Evolutionary conservation across 2,888 invertebrate genomes (phyloP).

Genomic region (Crossocerus cetratus): DNA sequence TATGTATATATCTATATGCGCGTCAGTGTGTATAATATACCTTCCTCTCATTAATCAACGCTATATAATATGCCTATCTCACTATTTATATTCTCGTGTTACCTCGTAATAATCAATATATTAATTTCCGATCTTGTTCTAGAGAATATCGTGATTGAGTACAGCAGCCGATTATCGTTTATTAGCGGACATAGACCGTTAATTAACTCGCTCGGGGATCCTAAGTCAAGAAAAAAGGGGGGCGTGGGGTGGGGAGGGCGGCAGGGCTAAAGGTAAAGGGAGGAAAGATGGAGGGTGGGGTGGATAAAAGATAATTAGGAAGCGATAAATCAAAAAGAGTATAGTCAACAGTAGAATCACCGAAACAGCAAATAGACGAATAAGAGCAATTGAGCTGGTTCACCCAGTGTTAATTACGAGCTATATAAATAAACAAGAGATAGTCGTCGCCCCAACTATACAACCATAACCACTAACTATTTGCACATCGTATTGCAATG

Average conservation of each 20-base stretch:
- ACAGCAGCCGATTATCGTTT: constrained; percentile 69
- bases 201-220: constrained; percentile 60
- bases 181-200: constrained; percentile 73
- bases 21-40: constrained; percentile 62
- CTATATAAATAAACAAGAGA: too few relatives aligned
- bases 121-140: constrained; percentile 74
- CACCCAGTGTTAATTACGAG: too few relatives aligned
- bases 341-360: not conserved
- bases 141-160: constrained; percentile 71
- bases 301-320: not conserved
- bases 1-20: constrained; percentile 60
- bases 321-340: not conserved
- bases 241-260: not conserved
- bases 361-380: not conserved
- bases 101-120: constrained; percentile 69
- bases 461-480: too few relatives aligned
- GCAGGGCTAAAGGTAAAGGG: not conserved
- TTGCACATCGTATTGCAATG: too few relatives aligned
- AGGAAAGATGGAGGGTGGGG: not conserved
- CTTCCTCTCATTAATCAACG: constrained; percentile 68
- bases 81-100: constrained; percentile 60
- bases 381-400: too few relatives aligned
- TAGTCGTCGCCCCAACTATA: too few relatives aligned
- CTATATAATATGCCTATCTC: constrained; percentile 71
- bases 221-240: constrained; percentile 7